A percentile compares a stretch with the other conserved stretches of the same genome.
Conservation (phyloP, 92 coral and sea anemone species). For the Heteractis magnifica region DNA sequence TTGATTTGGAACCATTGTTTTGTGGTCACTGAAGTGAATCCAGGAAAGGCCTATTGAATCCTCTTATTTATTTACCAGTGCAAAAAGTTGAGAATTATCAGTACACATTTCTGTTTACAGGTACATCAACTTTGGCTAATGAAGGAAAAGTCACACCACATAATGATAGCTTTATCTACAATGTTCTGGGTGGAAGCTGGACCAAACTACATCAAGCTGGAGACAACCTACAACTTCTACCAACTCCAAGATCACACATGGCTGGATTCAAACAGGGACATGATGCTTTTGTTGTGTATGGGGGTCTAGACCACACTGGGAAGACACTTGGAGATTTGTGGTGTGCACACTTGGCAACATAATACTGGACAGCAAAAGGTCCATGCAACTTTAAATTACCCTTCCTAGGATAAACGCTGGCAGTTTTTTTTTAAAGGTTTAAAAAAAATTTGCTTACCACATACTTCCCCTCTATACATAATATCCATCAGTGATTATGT, state of each 20-base stretch:
- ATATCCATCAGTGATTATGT: too few species aligned
- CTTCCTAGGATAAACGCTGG: too few species aligned
- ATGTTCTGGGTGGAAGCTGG: slow-evolving; percentile 26
- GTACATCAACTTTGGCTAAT: not conserved
- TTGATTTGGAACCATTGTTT: too few species aligned
- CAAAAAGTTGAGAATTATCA: too few species aligned
- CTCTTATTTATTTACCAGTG: too few species aligned
- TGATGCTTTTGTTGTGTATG: slow-evolving; percentile 10
- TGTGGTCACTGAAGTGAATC: too few species aligned
- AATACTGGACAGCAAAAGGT: not conserved
- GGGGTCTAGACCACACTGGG: slow-evolving; percentile 13
- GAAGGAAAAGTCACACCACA: not conserved
- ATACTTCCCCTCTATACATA: too few species aligned
- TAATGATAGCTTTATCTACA: slow-evolving; percentile 29
- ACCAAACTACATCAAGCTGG: not conserved
- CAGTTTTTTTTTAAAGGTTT: too few species aligned
- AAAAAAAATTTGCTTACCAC: too few species aligned
- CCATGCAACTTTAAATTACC: not conserved
- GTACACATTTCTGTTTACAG: not conserved
- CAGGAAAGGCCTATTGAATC: too few species aligned
- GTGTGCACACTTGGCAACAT: not conserved
- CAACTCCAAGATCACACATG: slow-evolving; percentile 30
- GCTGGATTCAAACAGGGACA: slow-evolving; percentile 25
- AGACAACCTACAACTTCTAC: slow-evolving; percentile 3
- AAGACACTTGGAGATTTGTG: slow-evolving; percentile 21